Conservation (phyloP, 2,113 vertebrate species). For the Xerus inauris region DNA sequence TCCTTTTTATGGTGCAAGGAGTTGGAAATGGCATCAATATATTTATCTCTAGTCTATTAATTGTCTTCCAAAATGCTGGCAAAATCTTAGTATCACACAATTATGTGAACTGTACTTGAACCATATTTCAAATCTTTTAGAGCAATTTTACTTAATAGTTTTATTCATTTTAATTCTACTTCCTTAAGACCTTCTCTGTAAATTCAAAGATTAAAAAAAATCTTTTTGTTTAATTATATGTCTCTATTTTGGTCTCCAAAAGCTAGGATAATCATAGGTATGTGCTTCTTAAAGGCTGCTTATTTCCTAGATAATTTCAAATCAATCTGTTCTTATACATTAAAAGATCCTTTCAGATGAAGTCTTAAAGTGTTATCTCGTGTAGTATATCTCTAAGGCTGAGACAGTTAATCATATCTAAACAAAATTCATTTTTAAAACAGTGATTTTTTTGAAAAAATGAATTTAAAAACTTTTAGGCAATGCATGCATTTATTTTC, state of each 20-base stretch:
- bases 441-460: no score
- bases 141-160: neutral
- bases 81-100: neutral
- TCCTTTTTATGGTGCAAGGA: neutral
- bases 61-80: neutral
- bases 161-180: slow-evolving; percentile 26
- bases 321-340: neutral
- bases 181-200: neutral
- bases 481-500: no score
- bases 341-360: neutral
- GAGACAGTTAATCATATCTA: no score
- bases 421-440: no score
- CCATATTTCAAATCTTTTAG: slow-evolving; percentile 9
- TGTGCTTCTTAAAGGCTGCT: neutral
- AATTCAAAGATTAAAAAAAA: slow-evolving; percentile 8
- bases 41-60: neutral
- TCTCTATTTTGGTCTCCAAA: neutral
- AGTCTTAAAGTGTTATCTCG: no score
- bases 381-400: no score
- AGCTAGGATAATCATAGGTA: neutral
- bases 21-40: neutral
- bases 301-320: neutral
- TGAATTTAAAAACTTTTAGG: no score
- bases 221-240: neutral
- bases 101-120: neutral